A percentile compares a stretch with the other conserved stretches of the same genome.
Conservation (phyloP, 2,888 invertebrate species). For the Agriotes lineatus region DNA sequence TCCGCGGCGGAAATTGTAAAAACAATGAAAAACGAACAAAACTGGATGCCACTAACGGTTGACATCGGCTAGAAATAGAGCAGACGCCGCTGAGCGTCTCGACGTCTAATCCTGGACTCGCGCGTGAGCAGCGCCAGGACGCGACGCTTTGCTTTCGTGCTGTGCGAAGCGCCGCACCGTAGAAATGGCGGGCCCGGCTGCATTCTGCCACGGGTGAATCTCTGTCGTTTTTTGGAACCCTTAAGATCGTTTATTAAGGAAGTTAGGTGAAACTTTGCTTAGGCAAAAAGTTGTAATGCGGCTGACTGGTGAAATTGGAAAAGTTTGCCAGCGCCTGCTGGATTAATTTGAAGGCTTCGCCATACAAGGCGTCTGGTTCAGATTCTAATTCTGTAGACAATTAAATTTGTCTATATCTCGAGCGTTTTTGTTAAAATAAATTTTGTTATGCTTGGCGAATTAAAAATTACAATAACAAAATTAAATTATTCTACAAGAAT, state of each 20-base stretch:
- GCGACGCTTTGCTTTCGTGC: neutral
- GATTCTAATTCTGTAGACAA: too few species aligned
- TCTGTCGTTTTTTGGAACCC: neutral
- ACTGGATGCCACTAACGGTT: slow-evolving; percentile 27
- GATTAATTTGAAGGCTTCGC: too few species aligned
- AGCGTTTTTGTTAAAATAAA: too few species aligned
- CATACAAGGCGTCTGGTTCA: too few species aligned
- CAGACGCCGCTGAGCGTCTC: slow-evolving; percentile 37
- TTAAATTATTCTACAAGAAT: too few species aligned
- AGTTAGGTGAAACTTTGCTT: neutral
- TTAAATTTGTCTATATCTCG: too few species aligned
- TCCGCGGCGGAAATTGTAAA: slow-evolving; percentile 29
- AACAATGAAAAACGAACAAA: slow-evolving; percentile 37
- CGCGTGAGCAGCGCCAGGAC: neutral
- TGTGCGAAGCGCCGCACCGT: neutral
- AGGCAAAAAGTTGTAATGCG: neutral
- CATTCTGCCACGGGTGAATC: neutral
- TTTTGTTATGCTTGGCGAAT: too few species aligned
- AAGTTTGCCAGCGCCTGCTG: too few species aligned
- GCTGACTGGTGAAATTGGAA: too few species aligned
- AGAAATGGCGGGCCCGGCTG: neutral
- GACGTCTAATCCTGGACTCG: slow-evolving; percentile 22
- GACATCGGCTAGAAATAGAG: slow-evolving; percentile 40
- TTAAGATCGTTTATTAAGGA: neutral
- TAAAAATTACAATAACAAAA: too few species aligned